phyloP scores from a whole-genome alignment of 2,797 vertebrate genomes.

The Coilia nasus region DNA sequence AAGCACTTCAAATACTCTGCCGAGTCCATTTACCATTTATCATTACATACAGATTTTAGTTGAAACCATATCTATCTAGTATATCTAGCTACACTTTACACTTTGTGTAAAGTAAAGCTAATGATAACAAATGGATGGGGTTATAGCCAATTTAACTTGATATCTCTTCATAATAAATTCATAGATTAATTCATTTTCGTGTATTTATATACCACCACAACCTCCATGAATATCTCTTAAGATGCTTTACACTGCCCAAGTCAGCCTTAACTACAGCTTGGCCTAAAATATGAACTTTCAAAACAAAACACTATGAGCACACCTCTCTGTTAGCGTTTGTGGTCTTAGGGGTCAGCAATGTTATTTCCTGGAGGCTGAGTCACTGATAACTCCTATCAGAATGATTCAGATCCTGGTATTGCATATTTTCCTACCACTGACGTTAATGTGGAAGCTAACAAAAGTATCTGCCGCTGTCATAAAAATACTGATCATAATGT shows the following conservation, averaged over 20 bases:
- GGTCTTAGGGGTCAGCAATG: neutral
- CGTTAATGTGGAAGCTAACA: neutral
- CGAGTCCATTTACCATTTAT: no score
- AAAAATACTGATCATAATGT: neutral
- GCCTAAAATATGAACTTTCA: no score
- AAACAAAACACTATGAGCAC: neutral
- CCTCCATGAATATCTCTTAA: no score
- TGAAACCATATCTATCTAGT: neutral
- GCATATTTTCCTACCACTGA: neutral
- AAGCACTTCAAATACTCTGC: no score
- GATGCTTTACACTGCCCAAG: no score
- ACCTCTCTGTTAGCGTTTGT: neutral
- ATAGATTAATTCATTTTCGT: no score
- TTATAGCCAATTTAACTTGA: neutral
- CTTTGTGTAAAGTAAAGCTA: neutral
- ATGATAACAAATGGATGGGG: neutral
- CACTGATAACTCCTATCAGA: neutral
- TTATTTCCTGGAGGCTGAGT: constrained; percentile 3
- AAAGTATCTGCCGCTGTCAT: neutral
- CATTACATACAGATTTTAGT: neutral
- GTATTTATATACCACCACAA: no score
- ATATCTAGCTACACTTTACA: neutral
- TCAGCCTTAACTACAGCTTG: no score
- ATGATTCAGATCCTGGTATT: neutral
- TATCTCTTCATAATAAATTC: no score